A percentile compares a stretch with the other conserved stretches of the same genome.
These are phyloP conservation scores for Orthonevra nobilis DNA, from an alignment of 2,888 invertebrate species.

Conservation along the genomic window DNA sequence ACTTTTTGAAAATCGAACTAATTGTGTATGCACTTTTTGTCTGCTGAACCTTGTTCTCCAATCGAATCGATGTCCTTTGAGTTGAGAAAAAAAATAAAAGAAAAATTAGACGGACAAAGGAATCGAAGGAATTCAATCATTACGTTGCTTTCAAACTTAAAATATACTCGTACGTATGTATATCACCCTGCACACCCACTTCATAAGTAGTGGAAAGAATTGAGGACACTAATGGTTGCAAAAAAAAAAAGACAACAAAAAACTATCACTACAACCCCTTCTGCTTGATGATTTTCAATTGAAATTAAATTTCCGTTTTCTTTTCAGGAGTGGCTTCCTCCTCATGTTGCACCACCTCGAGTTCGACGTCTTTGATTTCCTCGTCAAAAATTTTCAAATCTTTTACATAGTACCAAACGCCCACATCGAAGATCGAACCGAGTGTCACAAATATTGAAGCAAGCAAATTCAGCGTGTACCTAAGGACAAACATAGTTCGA, in stretches of 20 bases:
- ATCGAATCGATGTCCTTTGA: slow-evolving; percentile 67
- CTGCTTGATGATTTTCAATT: slow-evolving; percentile 50
- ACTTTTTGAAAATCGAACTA: slow-evolving; percentile 55
- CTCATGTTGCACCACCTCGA: slow-evolving; percentile 78
- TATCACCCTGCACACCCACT: neutral
- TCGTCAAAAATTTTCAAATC: slow-evolving; percentile 86
- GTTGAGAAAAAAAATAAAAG: slow-evolving; percentile 15
- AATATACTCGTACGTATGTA: too few species aligned
- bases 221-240: slow-evolving; percentile 11
- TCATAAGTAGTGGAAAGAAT: slow-evolving; percentile 28
- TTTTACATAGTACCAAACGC: slow-evolving; percentile 86
- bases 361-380: slow-evolving; percentile 80
- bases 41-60: slow-evolving; percentile 48
- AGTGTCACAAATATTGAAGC: slow-evolving; percentile 84
- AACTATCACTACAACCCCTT: slow-evolving; percentile 11
- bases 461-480: slow-evolving; percentile 84
- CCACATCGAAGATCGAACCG: slow-evolving; percentile 84
- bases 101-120: slow-evolving; percentile 21
- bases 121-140: slow-evolving; percentile 65
- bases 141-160: slow-evolving; percentile 43
- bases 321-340: slow-evolving; percentile 77
- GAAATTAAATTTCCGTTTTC: slow-evolving; percentile 77
- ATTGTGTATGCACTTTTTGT: slow-evolving; percentile 46
- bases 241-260: slow-evolving; percentile 5
- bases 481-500: slow-evolving; percentile 61